phyloP scores from a whole-genome alignment of 2,888 invertebrate species.

The Lepidochitona cinerea region DNA sequence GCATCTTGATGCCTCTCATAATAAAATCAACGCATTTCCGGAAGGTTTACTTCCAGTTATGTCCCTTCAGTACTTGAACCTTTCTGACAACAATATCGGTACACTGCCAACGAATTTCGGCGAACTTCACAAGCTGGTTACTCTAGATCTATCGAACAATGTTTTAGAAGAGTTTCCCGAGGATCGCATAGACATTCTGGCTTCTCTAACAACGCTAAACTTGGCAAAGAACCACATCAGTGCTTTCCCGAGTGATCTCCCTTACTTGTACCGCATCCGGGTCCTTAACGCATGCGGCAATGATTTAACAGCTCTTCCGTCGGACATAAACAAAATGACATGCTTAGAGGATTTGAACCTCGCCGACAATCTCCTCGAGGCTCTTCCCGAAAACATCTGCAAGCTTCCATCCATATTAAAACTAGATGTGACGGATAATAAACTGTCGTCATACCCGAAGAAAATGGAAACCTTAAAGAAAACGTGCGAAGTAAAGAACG shows the following conservation, averaged over 20 bases:
- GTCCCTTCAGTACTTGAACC: constrained; percentile 53
- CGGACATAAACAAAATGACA: constrained; percentile 63
- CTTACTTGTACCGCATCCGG: constrained; percentile 61
- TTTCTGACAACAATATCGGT: constrained; percentile 60
- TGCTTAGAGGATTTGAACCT: constrained; percentile 82
- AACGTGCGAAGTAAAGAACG: constrained; percentile 38
- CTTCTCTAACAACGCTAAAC: constrained; percentile 80
- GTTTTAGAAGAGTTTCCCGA: constrained; percentile 58
- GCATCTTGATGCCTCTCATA: constrained; percentile 78
- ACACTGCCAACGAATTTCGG: constrained; percentile 63
- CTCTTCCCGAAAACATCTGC: constrained; percentile 60
- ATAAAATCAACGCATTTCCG: constrained; percentile 73
- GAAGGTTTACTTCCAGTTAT: constrained; percentile 44
- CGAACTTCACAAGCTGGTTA: constrained; percentile 55
- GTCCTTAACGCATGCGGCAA: constrained; percentile 49
- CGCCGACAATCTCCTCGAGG: constrained; percentile 83
- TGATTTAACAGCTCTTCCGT: constrained; percentile 57
- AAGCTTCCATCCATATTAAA: constrained; percentile 58
- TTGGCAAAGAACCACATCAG: constrained; percentile 85
- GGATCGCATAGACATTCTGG: constrained; percentile 81
- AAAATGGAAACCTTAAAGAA: constrained; percentile 50
- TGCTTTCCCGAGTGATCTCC: constrained; percentile 75
- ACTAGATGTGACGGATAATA: constrained; percentile 64
- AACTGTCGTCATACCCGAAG: constrained; percentile 55
- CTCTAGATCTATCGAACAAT: constrained; percentile 62